Percentiles rank a stretch among this genome's conserved stretches.
phyloP scores from a whole-genome alignment of 2,888 invertebrate genomes.

The Pachymerium ferrugineum region DNA sequence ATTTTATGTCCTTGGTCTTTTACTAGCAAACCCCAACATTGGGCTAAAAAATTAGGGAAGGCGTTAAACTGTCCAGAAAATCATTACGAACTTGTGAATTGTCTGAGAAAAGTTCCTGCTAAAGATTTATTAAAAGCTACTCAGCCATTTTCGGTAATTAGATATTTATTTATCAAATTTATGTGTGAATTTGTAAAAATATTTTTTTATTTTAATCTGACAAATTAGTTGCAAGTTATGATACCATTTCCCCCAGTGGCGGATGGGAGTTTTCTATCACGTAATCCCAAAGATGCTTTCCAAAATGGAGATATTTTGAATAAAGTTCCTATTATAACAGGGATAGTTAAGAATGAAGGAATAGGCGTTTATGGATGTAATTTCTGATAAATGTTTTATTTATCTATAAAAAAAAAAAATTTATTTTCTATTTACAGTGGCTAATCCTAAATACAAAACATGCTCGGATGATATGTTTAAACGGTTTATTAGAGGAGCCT shows the following conservation, averaged over 20 bases:
- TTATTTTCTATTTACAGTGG: neutral
- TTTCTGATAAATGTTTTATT: neutral
- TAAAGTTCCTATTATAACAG: neutral
- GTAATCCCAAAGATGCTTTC: neutral
- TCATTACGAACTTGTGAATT: neutral
- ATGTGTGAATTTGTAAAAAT: neutral
- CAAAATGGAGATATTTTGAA: neutral
- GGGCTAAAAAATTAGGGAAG: conserved; percentile 2
- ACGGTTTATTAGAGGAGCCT: neutral
- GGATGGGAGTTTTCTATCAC: neutral
- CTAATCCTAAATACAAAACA: neutral
- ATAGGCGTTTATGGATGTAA: neutral
- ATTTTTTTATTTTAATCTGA: neutral
- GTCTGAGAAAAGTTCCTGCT: conserved; percentile 12
- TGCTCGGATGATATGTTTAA: neutral
- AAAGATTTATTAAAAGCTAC: neutral
- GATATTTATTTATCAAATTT: too few relatives aligned
- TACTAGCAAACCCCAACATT: neutral
- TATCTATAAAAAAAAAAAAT: neutral
- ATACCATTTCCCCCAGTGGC: neutral
- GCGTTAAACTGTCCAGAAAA: neutral
- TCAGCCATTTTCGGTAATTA: neutral
- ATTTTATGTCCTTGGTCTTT: neutral
- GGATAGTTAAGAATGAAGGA: neutral
- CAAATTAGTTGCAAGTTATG: neutral